Base-by-base conservation (phyloP, 1,140 invertebrate species). In the Lasioglossum baleicum region DNA sequence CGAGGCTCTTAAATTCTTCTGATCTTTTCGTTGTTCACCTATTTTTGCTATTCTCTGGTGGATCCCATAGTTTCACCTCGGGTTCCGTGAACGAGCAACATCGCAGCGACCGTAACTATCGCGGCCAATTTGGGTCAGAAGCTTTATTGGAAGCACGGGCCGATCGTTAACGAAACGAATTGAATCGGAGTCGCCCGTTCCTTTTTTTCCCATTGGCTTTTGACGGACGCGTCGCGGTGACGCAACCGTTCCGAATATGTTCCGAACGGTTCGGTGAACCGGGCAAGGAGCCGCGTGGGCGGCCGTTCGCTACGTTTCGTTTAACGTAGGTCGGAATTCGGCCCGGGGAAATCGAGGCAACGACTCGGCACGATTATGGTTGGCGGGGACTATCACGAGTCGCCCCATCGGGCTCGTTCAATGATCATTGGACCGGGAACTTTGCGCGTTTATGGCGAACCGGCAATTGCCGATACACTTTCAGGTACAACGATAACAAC, bases 51-150 rank as follows among this genome's bases (percentile, higher is more conserved):
- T 48, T 48, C 2, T 1, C 44, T 26, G 10, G 44, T 48, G 44
- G 42, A 44, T 48, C 13, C 44, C 44, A 48, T 48, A 35, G 35
- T 35, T 35, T 5, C 35, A 35, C 44, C 2, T 20, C 17, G 51
- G 51, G 17, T 20, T 17, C 0, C 20, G 15, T 17, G 15, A 56
- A 17, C 15, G 15, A n/a, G 17, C 20, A 2, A n/a, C 17, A n/a
- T n/a, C 56, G 20, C 7, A 6, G 56, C 17, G 56, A 8, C 20
- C 0, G 7, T 86, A 84, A 69, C 48, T 82, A 83, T 89, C 68
- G 80, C n/a, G 44, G 63, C 77, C 81, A 89, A 90, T 90, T 90
- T 88, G 73, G 88, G 88, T 90, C 89, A 89, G 51, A 58, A 86
- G 85, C 82, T 90, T 90, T 88, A 88, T 89, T 87, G 83, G 77